A percentile compares a stretch with the other conserved stretches of the same genome.
These are phyloP conservation scores for Ammodramus savannarum DNA, from an alignment of 2,113 vertebrate genomes.

Conservation along the genomic window DNA sequence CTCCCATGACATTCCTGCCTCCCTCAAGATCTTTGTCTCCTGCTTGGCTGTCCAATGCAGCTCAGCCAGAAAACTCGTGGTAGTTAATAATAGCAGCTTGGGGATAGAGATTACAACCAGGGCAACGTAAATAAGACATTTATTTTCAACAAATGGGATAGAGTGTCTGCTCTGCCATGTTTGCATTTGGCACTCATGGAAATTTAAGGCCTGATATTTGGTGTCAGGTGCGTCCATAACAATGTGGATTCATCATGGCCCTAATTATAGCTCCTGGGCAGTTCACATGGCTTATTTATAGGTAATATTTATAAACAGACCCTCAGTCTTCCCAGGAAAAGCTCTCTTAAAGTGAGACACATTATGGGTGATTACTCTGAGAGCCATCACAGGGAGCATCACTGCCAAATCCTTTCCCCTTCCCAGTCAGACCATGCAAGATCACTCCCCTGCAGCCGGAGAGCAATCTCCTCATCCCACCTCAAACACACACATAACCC, in stretches of 20 bases:
- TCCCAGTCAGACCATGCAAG: not conserved
- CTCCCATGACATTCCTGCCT: not conserved
- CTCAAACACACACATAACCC: not conserved
- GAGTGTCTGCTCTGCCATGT: not conserved
- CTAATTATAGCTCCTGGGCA: conserved; percentile 29
- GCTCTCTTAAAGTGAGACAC: not conserved
- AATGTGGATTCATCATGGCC: conserved; percentile 22
- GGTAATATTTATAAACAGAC: conserved; percentile 45
- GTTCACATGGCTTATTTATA: conserved; percentile 37
- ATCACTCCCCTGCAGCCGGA: fast-evolving
- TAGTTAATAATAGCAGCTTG: conserved; percentile 27
- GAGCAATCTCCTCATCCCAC: not conserved
- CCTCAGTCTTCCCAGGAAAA: not conserved
- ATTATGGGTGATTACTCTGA: not conserved
- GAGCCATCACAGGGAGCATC: not conserved
- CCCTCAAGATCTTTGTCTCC: conserved; percentile 39
- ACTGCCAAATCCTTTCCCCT: not conserved
- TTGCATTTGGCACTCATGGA: not conserved
- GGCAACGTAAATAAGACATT: not conserved
- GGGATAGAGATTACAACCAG: conserved; percentile 12
- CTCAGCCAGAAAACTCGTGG: not conserved
- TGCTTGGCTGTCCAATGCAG: not conserved
- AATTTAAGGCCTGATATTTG: conserved; percentile 46
- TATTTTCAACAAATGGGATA: conserved; percentile 42
- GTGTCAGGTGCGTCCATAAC: not conserved